phyloP scores from a whole-genome alignment of 2,888 invertebrate species.

The Helicoverpa assulta region DNA sequence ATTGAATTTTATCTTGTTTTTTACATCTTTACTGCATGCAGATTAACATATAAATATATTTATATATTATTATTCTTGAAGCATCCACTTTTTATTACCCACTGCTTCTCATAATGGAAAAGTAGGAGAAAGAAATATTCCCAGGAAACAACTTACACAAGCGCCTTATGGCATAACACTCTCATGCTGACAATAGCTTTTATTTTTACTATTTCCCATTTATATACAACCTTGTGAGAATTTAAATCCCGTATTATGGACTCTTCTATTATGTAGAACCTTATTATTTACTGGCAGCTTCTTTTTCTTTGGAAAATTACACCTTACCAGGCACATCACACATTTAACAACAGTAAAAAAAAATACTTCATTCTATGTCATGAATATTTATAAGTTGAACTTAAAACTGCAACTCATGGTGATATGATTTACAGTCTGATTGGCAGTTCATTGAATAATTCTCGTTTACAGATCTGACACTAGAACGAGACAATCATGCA shows the following conservation, averaged over 20 bases:
- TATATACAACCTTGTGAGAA: neutral
- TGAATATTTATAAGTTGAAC: neutral
- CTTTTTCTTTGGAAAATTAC: neutral
- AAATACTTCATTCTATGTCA: neutral
- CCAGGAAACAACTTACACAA: neutral
- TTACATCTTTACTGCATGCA: neutral
- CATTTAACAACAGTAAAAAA: neutral
- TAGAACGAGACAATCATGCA: constrained; percentile 1
- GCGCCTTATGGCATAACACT: neutral
- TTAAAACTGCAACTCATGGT: neutral
- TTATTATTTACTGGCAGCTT: neutral
- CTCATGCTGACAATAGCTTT: too few relatives aligned
- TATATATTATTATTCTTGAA: too few relatives aligned
- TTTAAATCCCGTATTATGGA: neutral
- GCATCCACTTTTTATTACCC: neutral
- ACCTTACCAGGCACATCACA: too few relatives aligned
- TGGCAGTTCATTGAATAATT: neutral
- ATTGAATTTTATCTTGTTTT: neutral
- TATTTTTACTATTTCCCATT: neutral
- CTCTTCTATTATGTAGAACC: neutral
- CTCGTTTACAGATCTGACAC: neutral
- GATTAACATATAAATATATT: too few relatives aligned
- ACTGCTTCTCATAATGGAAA: too few relatives aligned
- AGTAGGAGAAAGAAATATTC: neutral
- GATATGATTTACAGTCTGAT: neutral